Evolutionary conservation across 1,140 invertebrate species (phyloP), one percentile per base, ranked within the genome.

Genomic region (Drosophila malerkotliana): DNA sequence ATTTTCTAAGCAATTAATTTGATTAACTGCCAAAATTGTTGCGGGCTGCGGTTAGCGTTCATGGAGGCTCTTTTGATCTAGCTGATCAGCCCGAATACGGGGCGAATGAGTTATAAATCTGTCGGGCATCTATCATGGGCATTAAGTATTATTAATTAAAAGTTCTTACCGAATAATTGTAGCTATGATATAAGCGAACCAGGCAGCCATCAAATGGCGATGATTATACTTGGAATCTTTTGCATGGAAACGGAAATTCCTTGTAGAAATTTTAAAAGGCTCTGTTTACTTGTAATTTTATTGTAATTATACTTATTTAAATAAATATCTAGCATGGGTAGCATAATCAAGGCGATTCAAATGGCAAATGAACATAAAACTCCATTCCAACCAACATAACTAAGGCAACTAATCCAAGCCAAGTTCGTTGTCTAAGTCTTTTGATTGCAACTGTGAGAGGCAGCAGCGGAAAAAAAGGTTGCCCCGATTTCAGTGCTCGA

Each of bases 1-100:
- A 87, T 87, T 87, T 87, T 88, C 83, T 88, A 64, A 73, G 79
- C 83, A 88, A 88, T 88, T 83, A 88, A 83, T 77, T 88, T 88
- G 83, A 88, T 88, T 88, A 88, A 88, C 79, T 88, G 83, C 74
- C 78, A 68, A 67, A 58, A 32, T 68, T 41, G 47, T 59, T 64
- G 72, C 57, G 66, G 75, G 57, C 83, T 82, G 82, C 79, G 83
- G 83, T 87, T 85, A 67, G 49, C 48, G 39, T 12, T 6, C 49
- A 49, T 15, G 21, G 26, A 32, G 48, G 54, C 66, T 58, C 52
- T 68, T 83, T 84, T 85, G 81, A 84, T 84, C 81, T 77, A 57
- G 34, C 63, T 69, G 67, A 57, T 56, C 67, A 34, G 60, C 10
- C 26, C 37, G 58, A 54, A 51, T 63, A 32, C 44, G 52, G 45